Evolutionary conservation across 2,113 vertebrate genomes (phyloP).

Genomic region (Lichenostomus cassidix): DNA sequence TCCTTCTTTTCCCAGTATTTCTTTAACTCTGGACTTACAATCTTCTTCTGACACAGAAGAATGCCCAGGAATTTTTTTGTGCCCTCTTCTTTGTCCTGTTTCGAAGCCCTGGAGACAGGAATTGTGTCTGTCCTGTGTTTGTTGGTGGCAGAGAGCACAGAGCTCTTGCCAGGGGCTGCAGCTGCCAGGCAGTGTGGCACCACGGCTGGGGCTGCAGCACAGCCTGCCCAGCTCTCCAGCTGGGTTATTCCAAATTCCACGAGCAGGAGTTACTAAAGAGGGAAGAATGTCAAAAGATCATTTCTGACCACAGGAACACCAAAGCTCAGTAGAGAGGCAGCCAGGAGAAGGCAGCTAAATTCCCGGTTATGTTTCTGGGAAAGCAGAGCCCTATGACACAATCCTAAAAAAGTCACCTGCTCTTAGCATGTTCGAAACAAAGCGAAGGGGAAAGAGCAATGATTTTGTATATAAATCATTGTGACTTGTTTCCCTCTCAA

Average conservation of each 20-base stretch:
- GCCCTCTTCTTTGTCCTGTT: background rate
- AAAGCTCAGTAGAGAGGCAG: background rate
- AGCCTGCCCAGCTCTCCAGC: background rate
- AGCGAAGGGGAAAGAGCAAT: background rate
- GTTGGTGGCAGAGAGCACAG: background rate
- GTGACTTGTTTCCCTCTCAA: background rate
- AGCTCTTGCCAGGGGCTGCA: background rate
- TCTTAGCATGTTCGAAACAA: background rate
- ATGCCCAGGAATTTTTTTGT: background rate
- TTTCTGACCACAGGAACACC: background rate
- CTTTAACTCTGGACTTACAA: background rate
- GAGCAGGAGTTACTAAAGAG: background rate
- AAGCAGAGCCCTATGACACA: background rate
- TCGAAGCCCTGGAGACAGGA: background rate
- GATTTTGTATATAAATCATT: background rate
- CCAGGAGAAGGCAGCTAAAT: background rate
- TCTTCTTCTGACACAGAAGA: background rate
- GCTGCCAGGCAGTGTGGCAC: background rate
- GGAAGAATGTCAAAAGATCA: background rate
- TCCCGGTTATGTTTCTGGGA: background rate
- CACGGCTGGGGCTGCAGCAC: background rate
- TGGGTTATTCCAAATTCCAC: background rate
- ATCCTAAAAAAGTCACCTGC: background rate
- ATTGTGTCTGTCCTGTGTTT: background rate
- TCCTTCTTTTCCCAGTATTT: background rate